Conservation (phyloP, 1,140 invertebrate genomes). For the Leucophenga varia region DNA sequence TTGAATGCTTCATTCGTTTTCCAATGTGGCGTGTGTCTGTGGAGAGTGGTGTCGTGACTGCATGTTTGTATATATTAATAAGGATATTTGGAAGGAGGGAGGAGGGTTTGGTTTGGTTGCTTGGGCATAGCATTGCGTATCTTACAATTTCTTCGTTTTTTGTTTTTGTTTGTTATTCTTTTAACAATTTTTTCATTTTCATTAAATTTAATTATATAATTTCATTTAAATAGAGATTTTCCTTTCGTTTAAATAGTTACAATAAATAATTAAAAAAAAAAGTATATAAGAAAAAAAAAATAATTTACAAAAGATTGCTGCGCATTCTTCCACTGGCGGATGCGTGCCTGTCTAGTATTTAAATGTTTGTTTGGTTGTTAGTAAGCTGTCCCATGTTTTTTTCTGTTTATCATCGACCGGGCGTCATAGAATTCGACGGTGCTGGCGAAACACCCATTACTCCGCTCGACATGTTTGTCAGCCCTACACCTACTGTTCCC, state of each 20-base stretch:
- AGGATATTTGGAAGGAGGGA: background rate
- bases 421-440: slow-evolving; percentile 24
- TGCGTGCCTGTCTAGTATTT: slow-evolving; percentile 17
- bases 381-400: slow-evolving; percentile 12
- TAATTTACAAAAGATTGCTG: slow-evolving; percentile 34
- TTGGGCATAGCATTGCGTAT: slow-evolving; percentile 15
- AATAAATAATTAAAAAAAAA: slow-evolving; percentile 21
- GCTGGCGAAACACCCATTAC: slow-evolving; percentile 39
- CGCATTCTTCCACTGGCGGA: slow-evolving; percentile 8
- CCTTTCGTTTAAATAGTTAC: slow-evolving; percentile 6
- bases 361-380: background rate
- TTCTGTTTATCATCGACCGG: slow-evolving; percentile 52
- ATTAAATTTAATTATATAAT: slow-evolving; percentile 4
- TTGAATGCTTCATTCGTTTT: no score
- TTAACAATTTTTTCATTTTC: background rate
- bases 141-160: background rate
- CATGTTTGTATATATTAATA: slow-evolving; percentile 1
- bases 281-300: slow-evolving; percentile 17
- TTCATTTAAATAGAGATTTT: slow-evolving; percentile 14
- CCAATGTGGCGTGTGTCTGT: no score
- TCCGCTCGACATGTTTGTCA: slow-evolving; percentile 12
- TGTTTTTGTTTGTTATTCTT: background rate
- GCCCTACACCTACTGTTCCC: slow-evolving; percentile 20
- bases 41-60: slow-evolving; percentile 5
- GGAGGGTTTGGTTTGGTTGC: background rate